Conservation (phyloP, 2,888 invertebrate species). For the Eilema griseolum region DNA sequence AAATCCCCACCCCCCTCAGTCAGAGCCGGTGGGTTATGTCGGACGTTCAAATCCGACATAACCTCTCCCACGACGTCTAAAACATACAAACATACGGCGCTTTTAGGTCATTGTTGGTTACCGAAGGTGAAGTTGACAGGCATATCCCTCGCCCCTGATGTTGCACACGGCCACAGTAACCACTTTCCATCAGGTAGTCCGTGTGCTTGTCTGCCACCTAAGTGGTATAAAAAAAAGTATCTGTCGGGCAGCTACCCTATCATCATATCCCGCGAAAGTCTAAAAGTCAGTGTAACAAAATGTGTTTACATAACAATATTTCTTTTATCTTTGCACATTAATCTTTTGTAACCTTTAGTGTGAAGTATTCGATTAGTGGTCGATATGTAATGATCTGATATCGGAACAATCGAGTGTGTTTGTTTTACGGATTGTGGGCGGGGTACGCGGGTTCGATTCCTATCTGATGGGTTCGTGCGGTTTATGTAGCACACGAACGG, state of each 20-base stretch:
- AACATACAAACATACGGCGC: too few species aligned
- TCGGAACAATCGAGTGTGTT: slow-evolving; percentile 23
- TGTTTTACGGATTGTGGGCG: slow-evolving; percentile 28
- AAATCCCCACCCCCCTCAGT: too few species aligned
- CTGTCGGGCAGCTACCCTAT: neutral
- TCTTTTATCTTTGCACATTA: slow-evolving; percentile 35
- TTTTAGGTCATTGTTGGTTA: too few species aligned
- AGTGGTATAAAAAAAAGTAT: too few species aligned
- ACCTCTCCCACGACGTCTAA: too few species aligned
- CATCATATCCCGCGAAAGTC: neutral
- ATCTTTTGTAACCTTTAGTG: slow-evolving; percentile 48
- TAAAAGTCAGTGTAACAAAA: neutral
- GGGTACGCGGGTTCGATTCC: neutral
- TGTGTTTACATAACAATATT: slow-evolving; percentile 13
- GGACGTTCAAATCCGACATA: too few species aligned
- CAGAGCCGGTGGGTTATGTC: too few species aligned
- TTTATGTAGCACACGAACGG: slow-evolving; percentile 9
- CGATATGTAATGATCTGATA: slow-evolving; percentile 28
- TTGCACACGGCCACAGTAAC: too few species aligned
- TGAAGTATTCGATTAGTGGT: slow-evolving; percentile 34
- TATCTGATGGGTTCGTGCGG: slow-evolving; percentile 18
- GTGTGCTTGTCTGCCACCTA: too few species aligned
- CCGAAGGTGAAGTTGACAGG: too few species aligned
- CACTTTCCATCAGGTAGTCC: too few species aligned
- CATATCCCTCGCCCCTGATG: too few species aligned